These are phyloP conservation scores for Lithobates sylvaticus DNA, from an alignment of 2,797 vertebrate genomes.

Conservation along the genomic window DNA sequence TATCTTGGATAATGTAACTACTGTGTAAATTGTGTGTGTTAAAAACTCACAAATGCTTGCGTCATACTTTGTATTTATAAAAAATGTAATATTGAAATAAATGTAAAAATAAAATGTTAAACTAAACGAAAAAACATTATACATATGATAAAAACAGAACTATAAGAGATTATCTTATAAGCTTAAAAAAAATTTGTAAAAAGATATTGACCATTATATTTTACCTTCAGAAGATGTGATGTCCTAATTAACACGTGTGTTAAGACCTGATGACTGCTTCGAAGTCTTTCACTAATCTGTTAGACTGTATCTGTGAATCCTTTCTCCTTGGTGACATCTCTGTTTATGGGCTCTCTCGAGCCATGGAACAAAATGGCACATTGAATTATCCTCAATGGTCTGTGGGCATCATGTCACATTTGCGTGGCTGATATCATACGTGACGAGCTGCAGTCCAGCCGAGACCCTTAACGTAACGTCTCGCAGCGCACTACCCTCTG, in stretches of 20 bases:
- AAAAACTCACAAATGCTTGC: too few species aligned
- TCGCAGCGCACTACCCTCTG: slow-evolving; percentile 74
- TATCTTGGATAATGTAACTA: too few species aligned
- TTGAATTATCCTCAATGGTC: slow-evolving; percentile 90
- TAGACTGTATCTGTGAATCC: slow-evolving; percentile 74
- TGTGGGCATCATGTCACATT: slow-evolving; percentile 90
- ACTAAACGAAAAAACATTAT: too few species aligned
- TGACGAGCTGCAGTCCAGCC: slow-evolving; percentile 78
- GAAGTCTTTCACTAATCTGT: slow-evolving; percentile 68
- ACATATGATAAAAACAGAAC: too few species aligned
- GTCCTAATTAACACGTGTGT: slow-evolving; percentile 81
- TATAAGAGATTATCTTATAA: background rate
- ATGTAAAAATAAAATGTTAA: too few species aligned
- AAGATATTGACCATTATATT: slow-evolving; percentile 54
- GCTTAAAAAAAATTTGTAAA: too few species aligned
- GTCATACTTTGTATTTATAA: too few species aligned
- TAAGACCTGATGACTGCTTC: slow-evolving; percentile 73
- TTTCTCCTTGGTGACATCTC: slow-evolving; percentile 83
- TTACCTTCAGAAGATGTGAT: slow-evolving; percentile 71
- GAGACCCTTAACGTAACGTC: slow-evolving; percentile 79
- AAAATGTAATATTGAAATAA: too few species aligned
- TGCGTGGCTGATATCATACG: slow-evolving; percentile 85
- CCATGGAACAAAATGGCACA: slow-evolving; percentile 85
- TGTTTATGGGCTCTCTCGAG: slow-evolving; percentile 84
- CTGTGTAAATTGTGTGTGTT: too few species aligned